phyloP scores from a whole-genome alignment of 92 coral and sea anemone species.

The Epizoanthus rinbou region DNA sequence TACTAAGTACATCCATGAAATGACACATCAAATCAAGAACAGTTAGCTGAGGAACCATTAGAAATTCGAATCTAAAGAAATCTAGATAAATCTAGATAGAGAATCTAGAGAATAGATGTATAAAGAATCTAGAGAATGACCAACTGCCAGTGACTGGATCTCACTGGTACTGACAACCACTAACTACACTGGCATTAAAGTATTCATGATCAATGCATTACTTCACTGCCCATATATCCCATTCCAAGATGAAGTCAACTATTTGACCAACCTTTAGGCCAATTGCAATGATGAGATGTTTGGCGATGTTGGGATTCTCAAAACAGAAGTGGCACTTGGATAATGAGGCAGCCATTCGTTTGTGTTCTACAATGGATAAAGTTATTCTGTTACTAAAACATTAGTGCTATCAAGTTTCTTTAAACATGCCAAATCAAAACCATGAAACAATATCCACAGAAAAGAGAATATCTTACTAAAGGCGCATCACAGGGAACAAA shows the following conservation, averaged over 20 bases:
- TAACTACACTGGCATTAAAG: too few relatives aligned
- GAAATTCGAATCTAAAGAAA: too few relatives aligned
- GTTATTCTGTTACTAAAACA: neutral
- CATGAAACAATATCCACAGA: too few relatives aligned
- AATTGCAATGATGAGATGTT: constrained; percentile 95
- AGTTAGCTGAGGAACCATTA: neutral
- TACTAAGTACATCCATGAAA: constrained; percentile 76
- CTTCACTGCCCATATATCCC: too few relatives aligned
- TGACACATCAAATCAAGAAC: neutral
- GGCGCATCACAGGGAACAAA: too few relatives aligned
- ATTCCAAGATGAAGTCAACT: neutral
- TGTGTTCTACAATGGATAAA: constrained; percentile 70
- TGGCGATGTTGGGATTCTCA: constrained; percentile 90
- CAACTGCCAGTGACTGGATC: too few relatives aligned
- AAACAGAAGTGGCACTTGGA: constrained; percentile 93
- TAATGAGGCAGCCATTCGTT: constrained; percentile 81
- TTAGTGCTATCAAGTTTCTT: neutral
- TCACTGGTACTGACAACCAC: too few relatives aligned
- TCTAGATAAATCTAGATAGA: too few relatives aligned
- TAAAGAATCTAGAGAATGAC: too few relatives aligned
- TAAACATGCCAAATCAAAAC: neutral
- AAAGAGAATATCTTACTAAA: too few relatives aligned
- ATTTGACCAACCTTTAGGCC: constrained; percentile 78
- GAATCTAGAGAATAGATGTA: too few relatives aligned
- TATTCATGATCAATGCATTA: too few relatives aligned